Base-by-base conservation (phyloP, 2,888 invertebrate species). In the Ashinkailepas kermadecensis region DNA sequence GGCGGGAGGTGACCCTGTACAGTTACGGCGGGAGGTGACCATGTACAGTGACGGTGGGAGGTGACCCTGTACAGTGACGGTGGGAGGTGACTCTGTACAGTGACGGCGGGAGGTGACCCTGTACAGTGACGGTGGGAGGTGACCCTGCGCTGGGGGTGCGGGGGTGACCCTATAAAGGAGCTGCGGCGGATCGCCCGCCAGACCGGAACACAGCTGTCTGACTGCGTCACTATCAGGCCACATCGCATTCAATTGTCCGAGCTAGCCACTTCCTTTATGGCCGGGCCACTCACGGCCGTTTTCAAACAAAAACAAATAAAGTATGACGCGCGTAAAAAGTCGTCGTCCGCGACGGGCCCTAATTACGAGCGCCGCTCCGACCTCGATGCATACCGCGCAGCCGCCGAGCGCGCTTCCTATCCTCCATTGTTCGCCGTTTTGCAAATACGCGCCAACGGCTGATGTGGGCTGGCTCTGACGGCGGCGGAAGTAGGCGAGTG, bases 181-280 rank as follows among this genome's bases (percentile, higher is more conserved):
- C 15, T 21, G 25, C 3, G 6, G 70, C 39, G 25, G 11, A 59
- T 59, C 59, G 15, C 59, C 59, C 39, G 39, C 39, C 39, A 4
- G 39, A 13, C 54, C 74, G 74, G 54, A 74, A 56, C 74, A 56
- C 74, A 21, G 74, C 74, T 74, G 74, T 74, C 74, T 54, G 56
- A 56, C 21, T 56, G 39, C 74, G 74, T 56, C 74, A 9, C 74
- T 56, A 74, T 74, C 74, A 56, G 10, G 12, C 39, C 18, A 10
- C 56, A 74, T 74, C 74, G 74, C 74, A 74, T 74, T 74, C 74
- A 74, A 74, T 74, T 74, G 74, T 74, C 10, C 74, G 74, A 21
- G 54, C 54, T 9, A 56, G 74, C 74, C 74, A 56, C 74, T 74
- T 74, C 54, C 74, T 74, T 56, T 74, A 56, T 56, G 23, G 54